Evolutionary conservation across 2,797 vertebrate species (phyloP).

Genomic region (Coendou prehensilis): DNA sequence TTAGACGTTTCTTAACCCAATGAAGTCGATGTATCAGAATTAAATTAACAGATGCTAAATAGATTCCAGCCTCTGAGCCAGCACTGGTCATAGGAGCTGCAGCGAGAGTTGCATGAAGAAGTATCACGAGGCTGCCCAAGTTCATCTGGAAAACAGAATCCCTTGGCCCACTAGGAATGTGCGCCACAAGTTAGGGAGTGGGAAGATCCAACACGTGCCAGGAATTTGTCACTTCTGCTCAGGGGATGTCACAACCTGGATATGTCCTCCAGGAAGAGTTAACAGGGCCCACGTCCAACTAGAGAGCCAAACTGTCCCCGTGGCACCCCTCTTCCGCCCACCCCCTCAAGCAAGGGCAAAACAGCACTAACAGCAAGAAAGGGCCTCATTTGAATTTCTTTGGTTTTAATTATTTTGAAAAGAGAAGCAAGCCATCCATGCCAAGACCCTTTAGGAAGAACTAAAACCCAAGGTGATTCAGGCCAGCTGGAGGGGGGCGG

Average conservation of each 20-base stretch:
- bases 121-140: background rate
- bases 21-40: background rate
- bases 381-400: constrained; percentile 76
- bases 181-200: background rate
- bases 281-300: background rate
- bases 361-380: constrained; percentile 59
- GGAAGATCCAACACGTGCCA: background rate
- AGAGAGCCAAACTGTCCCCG: constrained; percentile 21
- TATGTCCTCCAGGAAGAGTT: background rate
- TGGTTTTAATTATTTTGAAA: constrained; percentile 81
- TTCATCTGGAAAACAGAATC: background rate
- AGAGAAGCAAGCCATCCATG: constrained; percentile 58
- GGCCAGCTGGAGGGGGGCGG: constrained; percentile 60
- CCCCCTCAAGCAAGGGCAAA: constrained; percentile 74
- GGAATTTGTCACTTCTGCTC: constrained; percentile 14
- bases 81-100: background rate
- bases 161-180: background rate
- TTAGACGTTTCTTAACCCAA: background rate
- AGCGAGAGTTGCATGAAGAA: background rate
- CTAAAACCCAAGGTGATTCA: constrained; percentile 68
- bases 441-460: constrained; percentile 76
- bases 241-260: background rate
- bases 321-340: constrained; percentile 12
- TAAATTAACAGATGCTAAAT: background rate
- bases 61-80: background rate